A percentile compares a stretch with the other conserved stretches of the same genome.
Conservation (phyloP, 1,140 invertebrate species). For the Tetraneura akinire region DNA sequence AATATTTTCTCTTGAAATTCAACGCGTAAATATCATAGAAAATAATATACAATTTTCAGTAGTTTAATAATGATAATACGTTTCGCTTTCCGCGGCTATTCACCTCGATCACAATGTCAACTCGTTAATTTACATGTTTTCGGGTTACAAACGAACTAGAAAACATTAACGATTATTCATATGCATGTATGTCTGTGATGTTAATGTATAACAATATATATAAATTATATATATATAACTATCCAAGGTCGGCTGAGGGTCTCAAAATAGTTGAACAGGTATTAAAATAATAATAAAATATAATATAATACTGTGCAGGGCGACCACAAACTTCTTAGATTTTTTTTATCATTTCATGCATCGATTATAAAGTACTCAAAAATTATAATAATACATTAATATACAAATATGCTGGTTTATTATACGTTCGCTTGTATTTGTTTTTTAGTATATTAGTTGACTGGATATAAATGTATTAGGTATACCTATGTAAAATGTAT, state of each 20-base stretch:
- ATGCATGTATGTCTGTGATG: neutral
- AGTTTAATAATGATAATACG: slow-evolving; percentile 1
- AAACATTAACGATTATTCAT: slow-evolving; percentile 44
- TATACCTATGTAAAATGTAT: too few relatives aligned
- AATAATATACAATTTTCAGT: neutral
- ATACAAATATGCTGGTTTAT: too few relatives aligned
- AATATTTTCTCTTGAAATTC: neutral
- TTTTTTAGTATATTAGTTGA: too few relatives aligned
- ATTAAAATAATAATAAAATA: slow-evolving; percentile 1
- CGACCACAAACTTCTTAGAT: too few relatives aligned
- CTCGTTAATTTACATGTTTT: slow-evolving; percentile 51
- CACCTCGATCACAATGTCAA: slow-evolving; percentile 34
- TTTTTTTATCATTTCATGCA: too few relatives aligned
- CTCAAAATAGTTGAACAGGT: neutral
- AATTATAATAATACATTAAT: too few relatives aligned
- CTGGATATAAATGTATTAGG: too few relatives aligned
- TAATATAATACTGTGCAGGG: too few relatives aligned
- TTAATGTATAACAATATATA: neutral
- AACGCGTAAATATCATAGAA: neutral
- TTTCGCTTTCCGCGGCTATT: slow-evolving; percentile 45
- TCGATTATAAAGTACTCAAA: too few relatives aligned
- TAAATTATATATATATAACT: neutral
- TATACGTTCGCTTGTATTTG: too few relatives aligned
- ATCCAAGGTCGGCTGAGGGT: neutral
- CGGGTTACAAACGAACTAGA: neutral